phyloP scores from a whole-genome alignment of 2,113 vertebrate genomes.

The Pluvianellus socialis region DNA sequence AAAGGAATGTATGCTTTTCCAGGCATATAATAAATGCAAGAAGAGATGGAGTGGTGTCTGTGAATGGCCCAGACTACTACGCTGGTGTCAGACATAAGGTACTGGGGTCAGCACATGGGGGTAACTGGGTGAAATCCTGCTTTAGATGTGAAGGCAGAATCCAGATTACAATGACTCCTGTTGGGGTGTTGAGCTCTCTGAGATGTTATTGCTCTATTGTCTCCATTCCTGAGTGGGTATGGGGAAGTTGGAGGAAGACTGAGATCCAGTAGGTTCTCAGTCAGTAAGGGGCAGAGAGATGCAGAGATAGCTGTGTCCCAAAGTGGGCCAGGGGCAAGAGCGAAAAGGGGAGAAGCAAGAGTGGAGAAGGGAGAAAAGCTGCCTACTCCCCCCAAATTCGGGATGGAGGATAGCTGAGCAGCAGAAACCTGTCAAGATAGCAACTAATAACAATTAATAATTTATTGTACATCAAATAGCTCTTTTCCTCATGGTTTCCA shows the following conservation, averaged over 20 bases:
- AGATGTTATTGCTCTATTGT: background rate
- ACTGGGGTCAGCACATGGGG: background rate
- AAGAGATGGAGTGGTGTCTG: background rate
- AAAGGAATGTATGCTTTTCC: background rate
- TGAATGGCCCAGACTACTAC: background rate
- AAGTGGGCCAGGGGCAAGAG: background rate
- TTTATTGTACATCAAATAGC: conserved; percentile 63
- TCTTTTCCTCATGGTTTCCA: conserved; percentile 62
- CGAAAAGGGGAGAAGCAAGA: background rate
- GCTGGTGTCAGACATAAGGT: background rate
- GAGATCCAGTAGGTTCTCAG: background rate
- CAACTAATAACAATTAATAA: conserved; percentile 66
- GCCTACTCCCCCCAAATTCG: background rate
- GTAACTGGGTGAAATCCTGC: background rate
- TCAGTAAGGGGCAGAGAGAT: background rate
- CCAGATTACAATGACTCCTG: background rate
- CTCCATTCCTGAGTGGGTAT: background rate
- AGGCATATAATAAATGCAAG: background rate
- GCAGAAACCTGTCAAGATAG: conserved; percentile 46
- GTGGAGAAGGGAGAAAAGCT: background rate
- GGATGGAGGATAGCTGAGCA: background rate
- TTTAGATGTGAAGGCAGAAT: background rate
- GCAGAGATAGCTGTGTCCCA: background rate
- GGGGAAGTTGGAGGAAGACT: background rate
- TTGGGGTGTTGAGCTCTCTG: background rate